A percentile compares a stretch with the other conserved stretches of the same genome.
Conservation (phyloP, 53 echinoderm and acorn worm species). For the Patiria pectinifera region DNA sequence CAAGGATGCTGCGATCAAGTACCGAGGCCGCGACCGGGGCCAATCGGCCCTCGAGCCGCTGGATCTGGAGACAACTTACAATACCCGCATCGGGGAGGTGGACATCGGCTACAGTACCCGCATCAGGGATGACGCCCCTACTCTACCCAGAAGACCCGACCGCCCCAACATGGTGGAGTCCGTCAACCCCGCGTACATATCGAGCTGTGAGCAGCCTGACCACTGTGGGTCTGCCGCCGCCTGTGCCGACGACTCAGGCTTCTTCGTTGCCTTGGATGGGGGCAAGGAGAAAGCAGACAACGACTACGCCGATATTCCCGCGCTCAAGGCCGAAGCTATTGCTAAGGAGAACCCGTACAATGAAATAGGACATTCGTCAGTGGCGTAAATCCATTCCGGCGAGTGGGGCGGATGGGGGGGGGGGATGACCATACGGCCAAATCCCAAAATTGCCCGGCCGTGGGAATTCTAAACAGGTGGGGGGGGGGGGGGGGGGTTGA, state of each 20-base stretch:
- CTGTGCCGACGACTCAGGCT: not conserved
- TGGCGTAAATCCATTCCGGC: too few species aligned
- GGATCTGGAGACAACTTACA: not conserved
- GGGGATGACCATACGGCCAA: too few species aligned
- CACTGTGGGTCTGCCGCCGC: not conserved
- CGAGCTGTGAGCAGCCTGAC: not conserved
- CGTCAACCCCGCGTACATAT: slow-evolving; percentile 41
- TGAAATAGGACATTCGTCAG: not conserved
- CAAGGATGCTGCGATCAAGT: not conserved
- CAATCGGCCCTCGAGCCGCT: not conserved
- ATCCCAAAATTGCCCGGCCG: too few species aligned
- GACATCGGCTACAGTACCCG: not conserved
- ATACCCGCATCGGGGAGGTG: too few species aligned
- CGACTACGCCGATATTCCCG: slow-evolving; percentile 20
- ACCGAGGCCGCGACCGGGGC: not conserved
- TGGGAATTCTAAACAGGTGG: too few species aligned
- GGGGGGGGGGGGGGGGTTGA: too few species aligned
- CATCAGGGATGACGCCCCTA: not conserved
- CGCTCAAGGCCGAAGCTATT: not conserved
- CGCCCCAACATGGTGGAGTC: not conserved
- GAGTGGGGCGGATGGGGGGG: too few species aligned
- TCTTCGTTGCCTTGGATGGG: not conserved
- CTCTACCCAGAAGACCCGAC: not conserved
- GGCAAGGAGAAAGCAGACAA: not conserved
- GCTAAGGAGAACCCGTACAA: slow-evolving; percentile 4